A percentile compares a stretch with the other conserved stretches of the same genome.
Conservation (phyloP, 2,113 vertebrate genomes). For the Micronycteris hirsuta region DNA sequence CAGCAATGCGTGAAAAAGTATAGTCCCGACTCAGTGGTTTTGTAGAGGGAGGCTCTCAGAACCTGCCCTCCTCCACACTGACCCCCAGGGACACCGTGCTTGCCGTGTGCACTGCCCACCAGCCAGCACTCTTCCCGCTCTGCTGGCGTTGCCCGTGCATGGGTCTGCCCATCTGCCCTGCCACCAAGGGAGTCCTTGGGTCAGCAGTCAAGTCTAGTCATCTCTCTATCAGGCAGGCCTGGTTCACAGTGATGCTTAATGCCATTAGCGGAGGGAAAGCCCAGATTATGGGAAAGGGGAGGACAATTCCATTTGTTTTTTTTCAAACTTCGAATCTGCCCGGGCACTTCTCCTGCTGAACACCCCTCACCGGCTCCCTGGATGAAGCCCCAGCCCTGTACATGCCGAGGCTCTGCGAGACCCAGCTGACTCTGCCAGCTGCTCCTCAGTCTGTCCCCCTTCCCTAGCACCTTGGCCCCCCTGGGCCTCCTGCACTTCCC, state of each 20-base stretch:
- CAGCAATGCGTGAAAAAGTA: not conserved
- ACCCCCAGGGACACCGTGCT: no score
- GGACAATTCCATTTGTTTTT: not conserved
- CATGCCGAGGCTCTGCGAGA: not conserved
- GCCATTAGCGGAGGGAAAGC: not conserved
- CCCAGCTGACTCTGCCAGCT: not conserved
- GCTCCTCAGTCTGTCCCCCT: rapidly evolving
- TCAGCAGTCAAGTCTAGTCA: not conserved
- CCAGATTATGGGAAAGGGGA: not conserved
- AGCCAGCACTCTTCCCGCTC: rapidly evolving
- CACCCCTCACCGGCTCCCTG: not conserved
- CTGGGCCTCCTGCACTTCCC: not conserved
- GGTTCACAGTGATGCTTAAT: not conserved
- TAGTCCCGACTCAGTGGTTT: not conserved
- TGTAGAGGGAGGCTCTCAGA: not conserved
- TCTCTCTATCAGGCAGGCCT: not conserved
- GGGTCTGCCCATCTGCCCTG: not conserved
- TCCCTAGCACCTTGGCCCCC: no score
- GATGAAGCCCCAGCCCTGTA: not conserved
- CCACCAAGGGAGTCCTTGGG: not conserved
- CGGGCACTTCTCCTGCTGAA: not conserved
- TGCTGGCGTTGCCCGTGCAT: rapidly evolving
- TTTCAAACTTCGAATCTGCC: not conserved
- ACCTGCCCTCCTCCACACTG: not conserved
- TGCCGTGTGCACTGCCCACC: rapidly evolving